Conservation (phyloP, 2,888 invertebrate species). For the Drosophila mimica region DNA sequence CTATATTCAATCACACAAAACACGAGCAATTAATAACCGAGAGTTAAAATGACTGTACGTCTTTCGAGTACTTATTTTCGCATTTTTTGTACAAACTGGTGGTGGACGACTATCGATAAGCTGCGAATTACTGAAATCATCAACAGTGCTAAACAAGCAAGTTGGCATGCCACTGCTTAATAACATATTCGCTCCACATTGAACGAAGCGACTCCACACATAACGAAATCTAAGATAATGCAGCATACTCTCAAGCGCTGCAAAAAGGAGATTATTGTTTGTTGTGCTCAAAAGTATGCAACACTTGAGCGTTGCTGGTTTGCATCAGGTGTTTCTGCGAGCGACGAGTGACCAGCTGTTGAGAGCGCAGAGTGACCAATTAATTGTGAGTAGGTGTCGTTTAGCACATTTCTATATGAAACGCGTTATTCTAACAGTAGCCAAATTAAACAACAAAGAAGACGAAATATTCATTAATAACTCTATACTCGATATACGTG, state of each 20-base stretch:
- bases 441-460: slow-evolving; percentile 70
- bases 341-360: slow-evolving; percentile 26
- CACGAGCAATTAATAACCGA: slow-evolving; percentile 54
- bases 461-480: slow-evolving; percentile 59
- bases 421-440: slow-evolving; percentile 62
- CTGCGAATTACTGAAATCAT: background rate
- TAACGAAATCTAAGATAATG: background rate
- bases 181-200: slow-evolving; percentile 15
- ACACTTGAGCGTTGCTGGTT: background rate
- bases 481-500: slow-evolving; percentile 69
- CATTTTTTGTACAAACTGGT: slow-evolving; percentile 50
- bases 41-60: slow-evolving; percentile 57
- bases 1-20: slow-evolving; percentile 47
- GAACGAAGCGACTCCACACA: slow-evolving; percentile 24
- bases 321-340: slow-evolving; percentile 31
- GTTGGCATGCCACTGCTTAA: slow-evolving; percentile 1
- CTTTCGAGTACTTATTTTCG: slow-evolving; percentile 49
- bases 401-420: slow-evolving; percentile 22
- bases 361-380: slow-evolving; percentile 14
- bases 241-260: slow-evolving; percentile 11
- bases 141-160: background rate
- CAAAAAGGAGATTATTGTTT: background rate
- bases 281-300: slow-evolving; percentile 19
- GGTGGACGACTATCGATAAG: slow-evolving; percentile 23
- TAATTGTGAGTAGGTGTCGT: background rate